Conservation (phyloP, 1,140 invertebrate genomes). For the Ganaspis sp. region DNA sequence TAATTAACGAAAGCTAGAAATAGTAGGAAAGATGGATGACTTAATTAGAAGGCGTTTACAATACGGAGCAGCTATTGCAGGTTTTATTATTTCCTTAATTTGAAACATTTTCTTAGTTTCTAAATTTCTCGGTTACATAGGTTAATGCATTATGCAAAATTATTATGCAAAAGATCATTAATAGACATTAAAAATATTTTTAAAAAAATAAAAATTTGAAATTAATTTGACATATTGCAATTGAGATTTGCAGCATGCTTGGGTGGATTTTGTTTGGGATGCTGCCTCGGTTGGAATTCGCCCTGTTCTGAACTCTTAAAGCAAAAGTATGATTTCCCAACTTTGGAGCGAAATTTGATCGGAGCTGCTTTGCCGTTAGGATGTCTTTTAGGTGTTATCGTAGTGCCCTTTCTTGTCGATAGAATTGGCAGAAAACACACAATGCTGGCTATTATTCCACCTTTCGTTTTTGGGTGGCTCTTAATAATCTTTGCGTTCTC, state of each 20-base stretch:
- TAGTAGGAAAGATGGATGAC: background rate
- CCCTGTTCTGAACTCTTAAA: conserved; percentile 70
- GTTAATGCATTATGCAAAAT: too few species aligned
- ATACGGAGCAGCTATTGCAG: conserved; percentile 1
- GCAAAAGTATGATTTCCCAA: conserved; percentile 48
- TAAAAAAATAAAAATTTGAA: background rate
- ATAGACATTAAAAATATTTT: background rate
- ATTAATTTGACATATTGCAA: background rate
- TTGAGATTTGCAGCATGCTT: conserved; percentile 50
- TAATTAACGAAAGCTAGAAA: background rate
- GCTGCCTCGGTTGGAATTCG: conserved; percentile 73
- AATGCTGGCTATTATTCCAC: conserved; percentile 70
- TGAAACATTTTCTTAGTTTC: conserved; percentile 7
- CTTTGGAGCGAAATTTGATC: conserved; percentile 70
- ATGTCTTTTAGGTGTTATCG: conserved; percentile 72
- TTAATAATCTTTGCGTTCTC: conserved; percentile 66
- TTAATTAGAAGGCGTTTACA: conserved; percentile 10
- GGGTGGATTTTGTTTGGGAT: conserved; percentile 64
- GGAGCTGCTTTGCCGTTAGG: conserved; percentile 74
- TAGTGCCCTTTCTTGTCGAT: conserved; percentile 74
- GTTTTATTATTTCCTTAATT: conserved; percentile 45
- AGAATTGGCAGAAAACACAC: conserved; percentile 76
- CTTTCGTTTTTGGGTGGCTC: conserved; percentile 75
- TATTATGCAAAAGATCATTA: too few species aligned
- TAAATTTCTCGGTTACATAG: background rate